A percentile compares a stretch with the other conserved stretches of the same genome.
These are phyloP conservation scores for Scolanthus callimorphus DNA, from an alignment of 92 coral and sea anemone species.

Conservation along the genomic window DNA sequence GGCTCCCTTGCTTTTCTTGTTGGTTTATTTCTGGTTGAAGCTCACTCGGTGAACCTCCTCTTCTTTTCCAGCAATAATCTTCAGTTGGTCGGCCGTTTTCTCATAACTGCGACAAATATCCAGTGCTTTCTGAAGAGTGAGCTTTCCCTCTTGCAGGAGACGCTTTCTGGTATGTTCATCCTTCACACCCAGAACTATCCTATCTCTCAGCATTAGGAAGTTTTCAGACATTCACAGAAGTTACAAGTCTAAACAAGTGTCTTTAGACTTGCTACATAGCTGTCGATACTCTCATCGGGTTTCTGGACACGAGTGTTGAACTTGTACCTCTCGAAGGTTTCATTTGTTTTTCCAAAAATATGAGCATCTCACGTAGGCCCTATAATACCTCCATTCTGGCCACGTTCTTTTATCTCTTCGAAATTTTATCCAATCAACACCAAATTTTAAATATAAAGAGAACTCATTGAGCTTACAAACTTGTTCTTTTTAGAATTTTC, in stretches of 20 bases:
- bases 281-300: constrained; percentile 1
- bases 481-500: too few relatives aligned
- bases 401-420: too few relatives aligned
- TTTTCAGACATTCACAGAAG: constrained; percentile 14
- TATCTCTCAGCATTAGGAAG: too few relatives aligned
- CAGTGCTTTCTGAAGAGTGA: constrained; percentile 1
- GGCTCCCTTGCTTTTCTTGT: background rate
- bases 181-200: constrained; percentile 9
- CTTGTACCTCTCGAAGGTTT: constrained; percentile 6
- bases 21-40: background rate
- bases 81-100: constrained; percentile 11
- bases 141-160: constrained; percentile 15
- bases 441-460: too few relatives aligned
- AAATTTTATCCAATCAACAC: too few relatives aligned
- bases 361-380: too few relatives aligned
- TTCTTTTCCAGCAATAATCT: constrained; percentile 10
- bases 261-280: constrained; percentile 6
- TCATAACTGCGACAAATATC: constrained; percentile 3
- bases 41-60: constrained; percentile 6
- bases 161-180: constrained; percentile 3
- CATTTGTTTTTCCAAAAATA: constrained; percentile 3
- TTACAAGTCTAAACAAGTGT: constrained; percentile 11
- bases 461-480: too few relatives aligned
- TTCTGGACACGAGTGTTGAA: too few relatives aligned
- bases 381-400: too few relatives aligned